Conservation (phyloP, 2,797 vertebrate species). For the Poeciliopsis turneri region DNA sequence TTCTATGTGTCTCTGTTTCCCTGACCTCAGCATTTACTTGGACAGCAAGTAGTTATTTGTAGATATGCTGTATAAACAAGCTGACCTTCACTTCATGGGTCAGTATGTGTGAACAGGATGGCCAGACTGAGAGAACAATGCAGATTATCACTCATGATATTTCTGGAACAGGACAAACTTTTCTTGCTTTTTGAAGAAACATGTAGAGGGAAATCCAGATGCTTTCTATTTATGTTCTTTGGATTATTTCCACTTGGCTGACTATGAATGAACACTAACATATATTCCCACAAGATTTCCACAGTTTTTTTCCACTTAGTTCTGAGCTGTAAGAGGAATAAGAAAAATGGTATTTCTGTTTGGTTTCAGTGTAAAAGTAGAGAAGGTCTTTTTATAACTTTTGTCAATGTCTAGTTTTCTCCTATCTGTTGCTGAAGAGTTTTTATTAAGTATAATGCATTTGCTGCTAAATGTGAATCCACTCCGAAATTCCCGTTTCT, state of each 20-base stretch:
- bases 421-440: slow-evolving; percentile 28
- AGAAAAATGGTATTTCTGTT: not conserved
- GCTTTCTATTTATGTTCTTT: not conserved
- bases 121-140: not conserved
- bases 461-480: not conserved
- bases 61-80: not conserved
- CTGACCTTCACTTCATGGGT: not conserved
- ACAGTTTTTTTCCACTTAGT: not conserved
- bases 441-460: not conserved
- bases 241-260: not conserved
- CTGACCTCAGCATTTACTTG: not conserved
- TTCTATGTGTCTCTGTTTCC: not conserved
- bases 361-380: not conserved
- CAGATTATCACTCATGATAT: not conserved
- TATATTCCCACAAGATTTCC: not conserved
- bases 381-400: not conserved
- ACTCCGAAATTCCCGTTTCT: not conserved
- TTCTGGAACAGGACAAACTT: not conserved
- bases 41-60: not conserved
- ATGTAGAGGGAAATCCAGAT: not conserved
- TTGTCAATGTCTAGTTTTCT: slow-evolving; percentile 9
- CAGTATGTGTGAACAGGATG: not conserved
- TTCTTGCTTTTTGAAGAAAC: not conserved
- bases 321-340: not conserved
- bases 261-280: not conserved